Base-by-base conservation (phyloP, 2,797 vertebrate genomes). In the Neomorphus geoffroyi region DNA sequence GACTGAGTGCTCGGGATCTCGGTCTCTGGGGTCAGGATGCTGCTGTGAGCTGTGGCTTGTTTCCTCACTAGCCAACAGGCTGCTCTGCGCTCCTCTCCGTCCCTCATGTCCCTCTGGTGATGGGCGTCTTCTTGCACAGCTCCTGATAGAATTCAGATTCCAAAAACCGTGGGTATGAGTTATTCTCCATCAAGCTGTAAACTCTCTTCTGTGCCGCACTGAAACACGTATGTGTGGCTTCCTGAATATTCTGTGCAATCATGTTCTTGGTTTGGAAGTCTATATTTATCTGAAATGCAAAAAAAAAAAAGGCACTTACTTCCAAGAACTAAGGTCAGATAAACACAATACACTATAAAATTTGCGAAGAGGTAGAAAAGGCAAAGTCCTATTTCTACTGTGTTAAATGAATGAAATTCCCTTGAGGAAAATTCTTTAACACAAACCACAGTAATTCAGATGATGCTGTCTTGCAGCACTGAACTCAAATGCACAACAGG, bases 181-280 rank as follows among this genome's bases (percentile, higher is more conserved):
- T 99, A 93, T 99, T 99, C 93, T 99, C 99, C 98, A 99, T 99
- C 67, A 99, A 95, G 92, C 97, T 98, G 97, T 98, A 99, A 15
- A 99, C 98, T 79, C 98, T 98, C 73, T 96, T 98, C 97, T 99
- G 99, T 0, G 99, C 99, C 1, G 91, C 97, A 10, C 94, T 97
- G 95, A 99, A 99, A 94, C 98, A 98, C 9, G 95, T 97, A 7
- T 96, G 94, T 2, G 97, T 98, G 69, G 98, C 98, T 13, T 98
- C 96, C 58, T 98, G 98, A 41, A 99, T 97, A 56, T 97, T 98
- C 96, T 98, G 98, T 0, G 97, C 97, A 28, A 99, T 98, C 57
- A 90, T 87, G 15, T 98, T 98, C 98, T 97, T 98, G 37, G 98
- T 99, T 93, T 98, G 98, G 96, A 98, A 99, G 93, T 99, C 99